phyloP scores from a whole-genome alignment of 2,797 vertebrate genomes.

The Melanotaenia nigrans region DNA sequence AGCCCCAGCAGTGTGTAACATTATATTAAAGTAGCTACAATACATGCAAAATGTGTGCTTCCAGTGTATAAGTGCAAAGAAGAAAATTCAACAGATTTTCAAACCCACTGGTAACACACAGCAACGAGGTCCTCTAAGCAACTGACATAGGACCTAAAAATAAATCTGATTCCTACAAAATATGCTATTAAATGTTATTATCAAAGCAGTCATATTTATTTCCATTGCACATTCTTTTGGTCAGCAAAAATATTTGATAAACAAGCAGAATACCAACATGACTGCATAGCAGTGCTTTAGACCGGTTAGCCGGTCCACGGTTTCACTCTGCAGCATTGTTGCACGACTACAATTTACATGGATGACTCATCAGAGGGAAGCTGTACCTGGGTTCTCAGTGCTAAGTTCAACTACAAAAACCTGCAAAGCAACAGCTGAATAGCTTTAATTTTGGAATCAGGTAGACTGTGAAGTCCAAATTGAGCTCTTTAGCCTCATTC shows the following conservation, averaged over 20 bases:
- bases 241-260: background rate
- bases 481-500: background rate
- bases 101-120: background rate
- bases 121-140: background rate
- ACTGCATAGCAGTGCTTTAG: background rate
- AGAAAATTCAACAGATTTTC: too few species aligned
- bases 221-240: constrained; percentile 2
- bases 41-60: background rate
- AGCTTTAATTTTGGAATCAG: constrained; percentile 1
- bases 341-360: background rate
- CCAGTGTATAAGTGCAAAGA: background rate
- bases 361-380: constrained; percentile 11
- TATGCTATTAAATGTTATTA: background rate
- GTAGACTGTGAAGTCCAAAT: constrained; percentile 2
- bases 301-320: background rate
- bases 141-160: constrained; percentile 1
- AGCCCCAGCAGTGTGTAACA: background rate
- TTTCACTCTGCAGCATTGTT: constrained; percentile 1
- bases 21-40: background rate
- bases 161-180: background rate
- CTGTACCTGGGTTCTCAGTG: constrained; percentile 1
- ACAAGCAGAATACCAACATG: background rate
- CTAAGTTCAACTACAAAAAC: constrained; percentile 5
- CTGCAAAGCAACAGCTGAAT: constrained; percentile 11
- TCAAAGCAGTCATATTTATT: background rate